Evolutionary conservation across 2,797 vertebrate genomes (phyloP), one percentile per base, ranked within the genome.

Genomic region (Vultur gryphus): DNA sequence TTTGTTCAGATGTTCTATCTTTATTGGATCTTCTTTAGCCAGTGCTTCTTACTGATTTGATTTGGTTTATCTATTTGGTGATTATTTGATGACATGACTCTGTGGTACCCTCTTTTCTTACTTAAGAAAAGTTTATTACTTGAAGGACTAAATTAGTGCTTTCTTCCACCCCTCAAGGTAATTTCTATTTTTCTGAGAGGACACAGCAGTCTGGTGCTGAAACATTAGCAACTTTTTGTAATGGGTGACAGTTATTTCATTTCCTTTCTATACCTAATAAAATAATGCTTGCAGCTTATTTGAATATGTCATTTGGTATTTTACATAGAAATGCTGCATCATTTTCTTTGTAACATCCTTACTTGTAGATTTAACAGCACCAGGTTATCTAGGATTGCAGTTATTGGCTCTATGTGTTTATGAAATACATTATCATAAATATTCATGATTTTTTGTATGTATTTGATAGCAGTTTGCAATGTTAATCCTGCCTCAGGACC

Each of bases 381-480:
- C 25, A 73, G 64, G 75, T 93, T 94, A 82, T 96, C 75, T 87
- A 69, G 62, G 39, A 87, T 58, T 84, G 62, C 58, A 49, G 51
- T 94, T 92, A 84, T 59, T 96, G 55, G 66, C 59, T 94, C 52
- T 64, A 18, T 55, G 49, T 93, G 66, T 93, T 95, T 93, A 93
- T 84, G 66, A 92, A 96, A 85, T 89, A 71, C 2, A 73, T 95
- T 93, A 79, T 88, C 49, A 95, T 97, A 95, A 95, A 96, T 96
- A 97, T 95, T 96, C 15, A 94, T 94, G 13, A 31, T 62, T 89
- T 89, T 57, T 64, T 87, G 28, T 58, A 15, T 69, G 41, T 79
- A 70, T 84, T 90, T 88, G 70, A 26, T 93, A 92, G 28, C 69
- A 57, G 55, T 93, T 95, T 89, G 64, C 86, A 83, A 37, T 46